Evolutionary conservation across 2,797 vertebrate genomes (phyloP).

Genomic region (Oreochromis mossambicus): DNA sequence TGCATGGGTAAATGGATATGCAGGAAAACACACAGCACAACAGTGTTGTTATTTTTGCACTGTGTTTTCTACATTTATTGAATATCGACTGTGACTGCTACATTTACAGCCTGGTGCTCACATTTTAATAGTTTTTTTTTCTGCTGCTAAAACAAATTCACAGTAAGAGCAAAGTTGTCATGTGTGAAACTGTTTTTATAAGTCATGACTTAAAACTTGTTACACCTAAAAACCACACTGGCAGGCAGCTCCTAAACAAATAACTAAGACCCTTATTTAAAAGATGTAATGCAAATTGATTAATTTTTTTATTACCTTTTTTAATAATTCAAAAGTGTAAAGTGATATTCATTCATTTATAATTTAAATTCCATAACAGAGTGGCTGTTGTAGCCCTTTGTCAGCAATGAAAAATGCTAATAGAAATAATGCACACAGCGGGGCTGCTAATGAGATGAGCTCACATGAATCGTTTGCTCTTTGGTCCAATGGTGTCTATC

Average conservation of each 20-base stretch:
- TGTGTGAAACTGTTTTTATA: not conserved
- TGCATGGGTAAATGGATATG: not conserved
- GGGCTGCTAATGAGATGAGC: slow-evolving; percentile 31
- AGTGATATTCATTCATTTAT: not conserved
- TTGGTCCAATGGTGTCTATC: slow-evolving; percentile 77
- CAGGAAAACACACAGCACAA: not conserved
- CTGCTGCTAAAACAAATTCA: not conserved
- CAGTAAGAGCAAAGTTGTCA: rapidly evolving
- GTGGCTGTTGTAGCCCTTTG: not conserved
- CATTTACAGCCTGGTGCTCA: not conserved
- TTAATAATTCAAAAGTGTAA: not conserved
- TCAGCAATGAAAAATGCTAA: not conserved
- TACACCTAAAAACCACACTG: not conserved
- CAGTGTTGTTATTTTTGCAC: not conserved
- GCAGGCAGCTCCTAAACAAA: not conserved
- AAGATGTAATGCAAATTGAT: not conserved
- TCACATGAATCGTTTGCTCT: slow-evolving; percentile 78
- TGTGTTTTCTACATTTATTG: not conserved
- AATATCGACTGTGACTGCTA: rapidly evolving
- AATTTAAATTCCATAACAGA: not conserved
- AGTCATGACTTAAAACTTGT: not conserved
- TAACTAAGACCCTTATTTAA: not conserved
- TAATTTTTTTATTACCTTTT: not conserved
- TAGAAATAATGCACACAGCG: not conserved
- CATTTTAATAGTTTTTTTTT: not conserved